Percentiles rank a stretch among this genome's conserved stretches.
phyloP scores from a whole-genome alignment of 2,888 invertebrate species.

The Campopleginae sp. region DNA sequence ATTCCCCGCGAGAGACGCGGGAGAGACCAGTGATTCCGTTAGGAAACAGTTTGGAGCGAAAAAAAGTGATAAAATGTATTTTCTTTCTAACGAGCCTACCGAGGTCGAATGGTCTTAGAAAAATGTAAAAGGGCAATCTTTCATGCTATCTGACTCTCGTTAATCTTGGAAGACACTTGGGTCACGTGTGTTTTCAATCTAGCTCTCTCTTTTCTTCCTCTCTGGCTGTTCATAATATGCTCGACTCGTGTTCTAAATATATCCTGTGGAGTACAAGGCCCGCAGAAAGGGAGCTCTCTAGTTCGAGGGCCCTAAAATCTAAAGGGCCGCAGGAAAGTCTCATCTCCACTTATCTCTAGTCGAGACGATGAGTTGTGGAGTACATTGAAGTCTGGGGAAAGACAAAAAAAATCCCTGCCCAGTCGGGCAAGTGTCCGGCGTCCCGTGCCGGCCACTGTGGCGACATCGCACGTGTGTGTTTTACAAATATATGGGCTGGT shows the following conservation, averaged over 20 bases:
- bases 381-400: slow-evolving; percentile 19
- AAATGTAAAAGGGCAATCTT: slow-evolving; percentile 60
- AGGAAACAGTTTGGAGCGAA: slow-evolving; percentile 2
- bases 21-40: neutral
- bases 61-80: slow-evolving; percentile 11
- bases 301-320: slow-evolving; percentile 56
- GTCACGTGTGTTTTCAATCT: slow-evolving; percentile 57
- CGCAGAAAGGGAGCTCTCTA: slow-evolving; percentile 26
- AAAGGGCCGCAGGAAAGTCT: slow-evolving; percentile 64
- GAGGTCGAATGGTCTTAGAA: slow-evolving; percentile 14
- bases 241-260: slow-evolving; percentile 67
- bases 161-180: slow-evolving; percentile 59
- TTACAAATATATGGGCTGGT: slow-evolving; percentile 6
- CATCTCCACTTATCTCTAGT: slow-evolving; percentile 69
- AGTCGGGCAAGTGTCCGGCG: slow-evolving; percentile 72
- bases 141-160: slow-evolving; percentile 52
- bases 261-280: slow-evolving; percentile 48
- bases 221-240: slow-evolving; percentile 23
- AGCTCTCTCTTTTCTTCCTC: slow-evolving; percentile 3
- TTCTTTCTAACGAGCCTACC: slow-evolving; percentile 28
- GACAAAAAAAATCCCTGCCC: slow-evolving; percentile 57
- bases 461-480: slow-evolving; percentile 52
- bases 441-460: slow-evolving; percentile 66
- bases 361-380: slow-evolving; percentile 51
- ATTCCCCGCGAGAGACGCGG: neutral